Base-by-base conservation (phyloP, 2,113 vertebrate genomes). In the Gallinago jamesoni region DNA sequence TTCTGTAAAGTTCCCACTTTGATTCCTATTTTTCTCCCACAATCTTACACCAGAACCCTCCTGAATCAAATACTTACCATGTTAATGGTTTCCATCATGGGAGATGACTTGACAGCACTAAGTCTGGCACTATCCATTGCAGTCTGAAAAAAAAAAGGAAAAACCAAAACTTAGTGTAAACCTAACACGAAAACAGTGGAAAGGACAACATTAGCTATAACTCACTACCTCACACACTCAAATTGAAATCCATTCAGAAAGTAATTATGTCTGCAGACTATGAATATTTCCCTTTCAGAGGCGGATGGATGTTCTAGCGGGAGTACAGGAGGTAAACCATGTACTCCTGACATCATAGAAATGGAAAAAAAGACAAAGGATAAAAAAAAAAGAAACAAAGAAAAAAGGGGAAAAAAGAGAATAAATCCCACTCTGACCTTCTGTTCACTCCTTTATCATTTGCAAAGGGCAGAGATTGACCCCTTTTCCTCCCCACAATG, bases 21-120 rank as follows among this genome's bases (percentile, higher is more conserved):
- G 2, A 69, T 33, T 86, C n/a, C n/a, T 79, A 3, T 19, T 83
- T 16, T 60, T 75, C 53, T 64, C 19, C n/a, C 50, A 59, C 37
- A 88, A 30, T 10, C 15, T 73, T 37, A 75, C 43, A 28, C 6
- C 2, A 20, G 50, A 67, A 48, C 14, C 10, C 8, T 89, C 48
- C 39, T 23, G 52, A 59, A 55, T 59, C 22, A 52, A 70, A 31
- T 80, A 97, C 97, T 97, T 97, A 99, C 99, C 99, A 99, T 99
- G 96, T 99, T 99, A 93, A 99, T 98, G 3, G 99, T 99, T 97
- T 99, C 99, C 99, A 99, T 99, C 99, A 99, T 99, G 56, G 99
- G 99, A 87, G 99, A 99, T 9, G 99, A 99, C 88, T 99, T 99
- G 80, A 99, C 99, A 96, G 99, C 99, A 96, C 98, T 99, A 85